phyloP scores from a whole-genome alignment of 92 coral and sea anemone species.

The Parazoanthus swiftii region DNA sequence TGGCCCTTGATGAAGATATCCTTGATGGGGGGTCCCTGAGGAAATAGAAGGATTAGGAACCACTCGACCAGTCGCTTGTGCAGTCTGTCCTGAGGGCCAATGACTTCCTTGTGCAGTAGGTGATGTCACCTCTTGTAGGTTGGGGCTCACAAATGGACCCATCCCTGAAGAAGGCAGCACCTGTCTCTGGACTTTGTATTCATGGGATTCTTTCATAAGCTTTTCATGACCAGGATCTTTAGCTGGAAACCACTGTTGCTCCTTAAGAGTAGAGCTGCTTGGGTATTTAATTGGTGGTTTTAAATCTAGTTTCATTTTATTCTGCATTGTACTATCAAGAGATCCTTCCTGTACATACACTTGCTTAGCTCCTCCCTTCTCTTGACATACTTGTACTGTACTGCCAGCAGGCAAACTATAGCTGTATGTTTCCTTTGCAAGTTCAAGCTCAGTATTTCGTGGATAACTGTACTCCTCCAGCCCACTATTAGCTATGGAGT shows the following conservation, averaged over 20 bases:
- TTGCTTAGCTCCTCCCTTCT: conserved; percentile 18
- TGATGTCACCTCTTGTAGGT: neutral
- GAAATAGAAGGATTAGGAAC: conserved; percentile 14
- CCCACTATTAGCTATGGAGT: neutral
- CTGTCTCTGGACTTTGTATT: conserved; percentile 1
- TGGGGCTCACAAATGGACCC: neutral
- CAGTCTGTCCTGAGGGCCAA: conserved; percentile 1
- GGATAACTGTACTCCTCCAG: neutral
- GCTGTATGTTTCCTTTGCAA: neutral
- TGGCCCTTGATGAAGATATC: conserved; percentile 48
- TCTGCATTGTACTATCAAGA: neutral
- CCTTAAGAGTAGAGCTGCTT: neutral
- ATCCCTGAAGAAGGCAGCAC: neutral
- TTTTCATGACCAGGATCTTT: neutral
- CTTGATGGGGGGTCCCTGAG: conserved; percentile 48
- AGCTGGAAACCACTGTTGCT: conserved; percentile 25
- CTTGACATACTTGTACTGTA: neutral
- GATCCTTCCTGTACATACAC: neutral
- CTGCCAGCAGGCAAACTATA: neutral
- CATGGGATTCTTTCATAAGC: conserved; percentile 4
- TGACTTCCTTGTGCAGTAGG: neutral
- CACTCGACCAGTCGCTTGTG: conserved; percentile 37
- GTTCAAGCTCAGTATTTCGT: neutral
- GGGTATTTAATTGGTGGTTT: neutral
- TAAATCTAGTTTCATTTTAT: neutral